Evolutionary conservation across 2,113 vertebrate species (phyloP), one percentile per base, ranked within the genome.

Genomic region (Platanista minor): DNA sequence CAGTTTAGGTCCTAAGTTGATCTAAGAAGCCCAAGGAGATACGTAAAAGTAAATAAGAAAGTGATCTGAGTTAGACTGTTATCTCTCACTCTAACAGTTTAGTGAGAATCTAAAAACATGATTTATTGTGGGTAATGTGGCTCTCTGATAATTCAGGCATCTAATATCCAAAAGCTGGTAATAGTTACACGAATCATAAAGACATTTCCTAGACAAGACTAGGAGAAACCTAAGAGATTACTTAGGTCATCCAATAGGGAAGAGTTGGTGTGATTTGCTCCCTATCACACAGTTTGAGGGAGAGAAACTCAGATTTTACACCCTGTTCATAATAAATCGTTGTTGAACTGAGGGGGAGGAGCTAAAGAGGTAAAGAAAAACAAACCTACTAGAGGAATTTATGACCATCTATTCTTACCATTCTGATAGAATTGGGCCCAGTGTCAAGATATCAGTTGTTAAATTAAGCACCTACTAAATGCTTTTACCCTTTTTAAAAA

Each of bases 21-120:
- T 39, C 21, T 87, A 96, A 93, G 31, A 82, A 86, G 29, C 10
- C 29, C 83, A 90, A 80, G 33, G 31, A 97, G 90, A 95, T 82
- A 52, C 6, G 21, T 64, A 83, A 90, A 78, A 83, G 29, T 23
- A 97, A 95, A 39, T 7, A 94, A 86, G 54, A 82, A 94, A 84
- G 39, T 83, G 6, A 87, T 20, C 15, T 64, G 52, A 57, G n/a
- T 92, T 94, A 92, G 54, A 54, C 43, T 88, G 33, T 69, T 82
- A 64, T n/a, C 23, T 90, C 27, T 71, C 8, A 43, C 29, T 85
- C 85, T 71, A 84, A 67, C 12, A 43, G 20, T 66, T 75, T 81
- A 67, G 10, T 88, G 13, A 96, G 59, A 91, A 62, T 36, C 75
- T 82, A 89, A 86, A 93, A 71, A 61, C 29, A 61, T 62, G 41